Evolutionary conservation across 2,888 invertebrate species (phyloP).

Genomic region (Dendrolimus pini): DNA sequence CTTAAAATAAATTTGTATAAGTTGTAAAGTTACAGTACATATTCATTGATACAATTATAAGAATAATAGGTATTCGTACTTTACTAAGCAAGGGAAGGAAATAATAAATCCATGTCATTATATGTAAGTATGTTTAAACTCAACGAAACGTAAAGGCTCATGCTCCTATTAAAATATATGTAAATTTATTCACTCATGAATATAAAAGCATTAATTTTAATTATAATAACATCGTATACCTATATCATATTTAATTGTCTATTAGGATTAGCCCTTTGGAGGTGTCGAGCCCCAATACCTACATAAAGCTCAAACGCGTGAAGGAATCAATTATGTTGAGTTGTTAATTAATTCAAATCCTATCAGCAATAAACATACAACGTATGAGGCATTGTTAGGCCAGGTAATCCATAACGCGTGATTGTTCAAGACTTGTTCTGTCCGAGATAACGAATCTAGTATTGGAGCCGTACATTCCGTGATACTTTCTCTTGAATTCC

Average conservation of each 20-base stretch:
- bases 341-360: not conserved
- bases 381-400: conserved; percentile 1
- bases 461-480: conserved; percentile 25
- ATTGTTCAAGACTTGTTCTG: conserved; percentile 17
- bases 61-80: too few relatives aligned
- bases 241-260: not conserved
- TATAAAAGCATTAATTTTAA: not conserved
- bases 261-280: not conserved
- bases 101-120: too few relatives aligned
- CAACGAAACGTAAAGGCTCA: not conserved
- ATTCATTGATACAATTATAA: too few relatives aligned
- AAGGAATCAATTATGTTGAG: not conserved
- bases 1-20: too few relatives aligned
- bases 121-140: not conserved
- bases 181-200: not conserved
- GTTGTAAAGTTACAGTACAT: too few relatives aligned
- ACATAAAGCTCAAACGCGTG: not conserved
- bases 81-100: too few relatives aligned
- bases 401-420: conserved; percentile 5
- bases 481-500: conserved; percentile 19
- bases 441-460: conserved; percentile 33
- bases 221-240: not conserved
- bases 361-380: not conserved
- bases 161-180: not conserved
- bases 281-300: not conserved